Percentiles rank a stretch among this genome's conserved stretches.
Conservation (phyloP, 2,888 invertebrate genomes). For the Phyllotreta cruciferae region DNA sequence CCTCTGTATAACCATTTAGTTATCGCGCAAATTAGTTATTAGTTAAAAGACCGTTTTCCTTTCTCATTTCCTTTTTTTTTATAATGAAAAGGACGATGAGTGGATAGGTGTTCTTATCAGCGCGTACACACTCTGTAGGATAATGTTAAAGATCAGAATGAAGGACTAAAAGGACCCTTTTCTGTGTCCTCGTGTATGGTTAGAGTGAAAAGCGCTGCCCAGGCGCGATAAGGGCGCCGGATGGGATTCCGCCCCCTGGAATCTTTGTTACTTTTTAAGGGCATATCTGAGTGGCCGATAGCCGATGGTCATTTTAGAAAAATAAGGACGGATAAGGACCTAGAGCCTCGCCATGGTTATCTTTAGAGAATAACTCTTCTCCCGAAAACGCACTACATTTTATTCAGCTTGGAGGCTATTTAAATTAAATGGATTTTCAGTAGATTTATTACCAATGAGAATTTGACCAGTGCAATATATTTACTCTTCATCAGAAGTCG, state of each 20-base stretch:
- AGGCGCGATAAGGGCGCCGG: slow-evolving; percentile 55
- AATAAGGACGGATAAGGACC: slow-evolving; percentile 29
- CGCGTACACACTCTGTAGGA: slow-evolving; percentile 55
- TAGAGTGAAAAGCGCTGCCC: slow-evolving; percentile 57
- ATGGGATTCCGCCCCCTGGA: slow-evolving; percentile 46
- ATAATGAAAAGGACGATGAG: slow-evolving; percentile 18
- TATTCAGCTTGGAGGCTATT: no score
- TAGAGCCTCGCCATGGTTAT: neutral
- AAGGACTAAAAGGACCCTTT: slow-evolving; percentile 53
- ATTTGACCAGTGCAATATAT: no score
- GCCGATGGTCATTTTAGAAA: slow-evolving; percentile 33
- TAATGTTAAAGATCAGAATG: slow-evolving; percentile 57
- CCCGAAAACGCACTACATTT: no score
- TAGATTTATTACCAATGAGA: no score
- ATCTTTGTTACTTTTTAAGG: slow-evolving; percentile 42
- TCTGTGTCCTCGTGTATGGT: slow-evolving; percentile 49
- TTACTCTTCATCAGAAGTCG: no score
- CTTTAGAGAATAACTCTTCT: no score
- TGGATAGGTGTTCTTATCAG: slow-evolving; percentile 44
- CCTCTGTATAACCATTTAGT: neutral
- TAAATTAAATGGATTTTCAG: no score
- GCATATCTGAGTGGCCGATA: slow-evolving; percentile 39
- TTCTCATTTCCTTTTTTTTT: slow-evolving; percentile 19
- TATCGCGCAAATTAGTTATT: slow-evolving; percentile 5
- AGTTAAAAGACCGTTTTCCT: slow-evolving; percentile 4